Evolutionary conservation across 2,888 invertebrate species (phyloP).

Genomic region (Rosalia funebris): DNA sequence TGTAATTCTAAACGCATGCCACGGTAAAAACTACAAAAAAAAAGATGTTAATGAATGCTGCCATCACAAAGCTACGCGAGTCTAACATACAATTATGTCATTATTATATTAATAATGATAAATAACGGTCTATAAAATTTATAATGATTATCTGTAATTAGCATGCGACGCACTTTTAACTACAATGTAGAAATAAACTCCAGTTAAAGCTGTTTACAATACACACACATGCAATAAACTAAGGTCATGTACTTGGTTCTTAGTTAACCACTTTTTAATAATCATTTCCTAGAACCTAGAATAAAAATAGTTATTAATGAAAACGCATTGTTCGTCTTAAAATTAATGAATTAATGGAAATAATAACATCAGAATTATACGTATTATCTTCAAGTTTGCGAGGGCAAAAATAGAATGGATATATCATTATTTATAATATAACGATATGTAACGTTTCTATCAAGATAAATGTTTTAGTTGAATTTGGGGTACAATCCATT

Average conservation of each 20-base stretch:
- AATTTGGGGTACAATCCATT: too few relatives aligned
- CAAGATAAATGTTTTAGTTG: neutral
- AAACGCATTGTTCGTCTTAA: too few relatives aligned
- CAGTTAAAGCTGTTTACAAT: neutral
- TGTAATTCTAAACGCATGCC: too few relatives aligned
- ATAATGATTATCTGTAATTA: neutral
- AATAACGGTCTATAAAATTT: neutral
- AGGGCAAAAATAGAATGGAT: neutral
- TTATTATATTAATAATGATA: neutral
- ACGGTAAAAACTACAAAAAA: too few relatives aligned
- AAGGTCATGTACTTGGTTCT: constrained; percentile 7
- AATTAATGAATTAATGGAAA: neutral
- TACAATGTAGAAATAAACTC: neutral
- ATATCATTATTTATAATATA: neutral
- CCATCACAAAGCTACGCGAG: neutral
- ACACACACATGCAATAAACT: constrained; percentile 9
- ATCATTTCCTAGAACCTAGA: constrained; percentile 3
- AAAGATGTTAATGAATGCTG: neutral
- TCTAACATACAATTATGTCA: too few relatives aligned
- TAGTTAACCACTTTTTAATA: constrained; percentile 8
- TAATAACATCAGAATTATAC: neutral
- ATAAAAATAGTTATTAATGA: neutral
- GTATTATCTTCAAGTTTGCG: neutral
- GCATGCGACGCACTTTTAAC: neutral
- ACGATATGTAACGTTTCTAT: neutral